Conservation (phyloP, 2,888 invertebrate species). For the Pandemis corylana region DNA sequence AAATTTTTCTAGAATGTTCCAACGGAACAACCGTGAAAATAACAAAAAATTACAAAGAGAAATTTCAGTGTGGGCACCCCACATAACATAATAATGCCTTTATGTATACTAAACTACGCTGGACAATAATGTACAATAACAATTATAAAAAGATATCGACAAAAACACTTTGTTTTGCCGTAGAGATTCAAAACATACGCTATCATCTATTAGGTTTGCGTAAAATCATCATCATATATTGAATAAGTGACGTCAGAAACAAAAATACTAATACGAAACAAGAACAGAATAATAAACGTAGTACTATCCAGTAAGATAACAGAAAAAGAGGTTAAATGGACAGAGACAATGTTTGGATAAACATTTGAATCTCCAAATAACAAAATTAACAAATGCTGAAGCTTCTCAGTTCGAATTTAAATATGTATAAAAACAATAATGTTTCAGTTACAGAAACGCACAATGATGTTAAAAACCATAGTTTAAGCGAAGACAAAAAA, state of each 20-base stretch:
- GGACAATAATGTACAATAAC: not conserved
- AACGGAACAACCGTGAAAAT: no score
- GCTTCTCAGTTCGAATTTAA: not conserved
- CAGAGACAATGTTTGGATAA: slow-evolving; percentile 4
- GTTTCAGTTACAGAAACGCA: not conserved
- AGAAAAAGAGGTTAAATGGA: not conserved
- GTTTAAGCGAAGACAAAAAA: no score
- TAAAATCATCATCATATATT: not conserved
- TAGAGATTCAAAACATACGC: not conserved
- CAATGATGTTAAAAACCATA: not conserved
- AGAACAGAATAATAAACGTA: slow-evolving; percentile 5
- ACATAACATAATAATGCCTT: no score
- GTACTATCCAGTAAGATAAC: slow-evolving; percentile 7
- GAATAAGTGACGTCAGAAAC: not conserved
- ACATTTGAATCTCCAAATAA: not conserved
- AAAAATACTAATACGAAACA: not conserved
- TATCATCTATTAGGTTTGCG: slow-evolving; percentile 4
- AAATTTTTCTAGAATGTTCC: no score
- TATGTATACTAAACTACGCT: not conserved
- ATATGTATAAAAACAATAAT: not conserved
- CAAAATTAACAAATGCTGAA: not conserved
- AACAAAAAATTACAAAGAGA: no score
- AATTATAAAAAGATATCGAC: not conserved
- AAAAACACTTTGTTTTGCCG: not conserved
- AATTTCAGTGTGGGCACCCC: no score